These are phyloP conservation scores for Melanotaenia duboulayi DNA, from an alignment of 2,113 vertebrate genomes.

Conservation along the genomic window DNA sequence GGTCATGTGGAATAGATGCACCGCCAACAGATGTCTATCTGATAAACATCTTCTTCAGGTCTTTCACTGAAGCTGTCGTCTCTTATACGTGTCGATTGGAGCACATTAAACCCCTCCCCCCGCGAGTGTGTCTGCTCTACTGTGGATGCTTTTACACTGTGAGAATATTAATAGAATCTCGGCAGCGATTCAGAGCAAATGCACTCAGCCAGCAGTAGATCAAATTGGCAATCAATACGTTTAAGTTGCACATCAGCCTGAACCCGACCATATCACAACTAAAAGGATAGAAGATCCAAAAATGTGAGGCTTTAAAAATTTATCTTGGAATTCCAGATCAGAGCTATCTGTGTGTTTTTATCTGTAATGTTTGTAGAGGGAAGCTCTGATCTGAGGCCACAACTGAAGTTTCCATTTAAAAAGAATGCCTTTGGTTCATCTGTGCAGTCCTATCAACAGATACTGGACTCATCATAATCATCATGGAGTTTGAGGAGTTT, in stretches of 20 bases:
- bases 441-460: not conserved
- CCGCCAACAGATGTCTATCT: slow-evolving; percentile 28
- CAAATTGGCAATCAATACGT: slow-evolving; percentile 60
- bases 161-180: slow-evolving; percentile 62
- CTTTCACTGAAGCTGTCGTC: slow-evolving; percentile 4
- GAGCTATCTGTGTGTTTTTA: slow-evolving; percentile 10
- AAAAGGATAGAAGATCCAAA: slow-evolving; percentile 44
- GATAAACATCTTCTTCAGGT: slow-evolving; percentile 25
- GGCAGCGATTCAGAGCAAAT: slow-evolving; percentile 36
- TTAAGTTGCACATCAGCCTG: slow-evolving; percentile 47
- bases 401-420: not conserved
- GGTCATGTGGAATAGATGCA: slow-evolving; percentile 12
- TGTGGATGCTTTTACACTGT: not conserved
- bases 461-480: not conserved
- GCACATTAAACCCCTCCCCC: slow-evolving; percentile 7
- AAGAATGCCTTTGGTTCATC: not conserved
- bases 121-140: slow-evolving; percentile 17
- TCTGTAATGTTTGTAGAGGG: not conserved
- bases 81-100: slow-evolving; percentile 24
- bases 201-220: slow-evolving; percentile 46
- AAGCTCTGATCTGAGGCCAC: not conserved
- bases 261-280: slow-evolving; percentile 15
- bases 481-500: not conserved
- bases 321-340: slow-evolving; percentile 13
- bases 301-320: slow-evolving; percentile 28